These are phyloP conservation scores for Procambarus clarkii DNA, from an alignment of 1,140 invertebrate genomes.

Conservation along the genomic window DNA sequence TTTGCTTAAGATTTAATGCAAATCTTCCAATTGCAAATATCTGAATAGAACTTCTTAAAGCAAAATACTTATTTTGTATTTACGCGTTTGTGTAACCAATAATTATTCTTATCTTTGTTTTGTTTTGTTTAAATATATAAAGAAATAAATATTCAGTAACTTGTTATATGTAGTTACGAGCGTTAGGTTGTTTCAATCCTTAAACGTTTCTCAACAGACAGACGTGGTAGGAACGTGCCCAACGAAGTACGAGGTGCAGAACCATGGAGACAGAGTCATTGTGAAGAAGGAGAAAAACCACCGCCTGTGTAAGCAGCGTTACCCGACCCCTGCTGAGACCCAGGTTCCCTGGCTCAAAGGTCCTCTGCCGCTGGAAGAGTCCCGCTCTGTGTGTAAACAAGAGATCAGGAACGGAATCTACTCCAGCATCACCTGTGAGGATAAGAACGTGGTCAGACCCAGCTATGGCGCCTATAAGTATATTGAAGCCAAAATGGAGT, in stretches of 20 bases:
- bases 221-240: conserved; percentile 65
- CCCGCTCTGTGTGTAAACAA: conserved; percentile 45
- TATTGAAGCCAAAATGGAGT: conserved; percentile 53
- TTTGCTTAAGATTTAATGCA: no score
- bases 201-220: conserved; percentile 16
- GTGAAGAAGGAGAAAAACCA: conserved; percentile 59
- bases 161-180: no score
- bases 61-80: no score
- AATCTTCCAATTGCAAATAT: no score
- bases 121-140: no score
- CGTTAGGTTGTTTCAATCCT: no score
- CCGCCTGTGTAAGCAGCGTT: conserved; percentile 52
- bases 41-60: no score
- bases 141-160: no score
- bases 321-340: conserved; percentile 34
- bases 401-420: conserved; percentile 55
- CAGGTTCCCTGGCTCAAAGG: conserved; percentile 42
- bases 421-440: conserved; percentile 49
- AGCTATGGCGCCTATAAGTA: conserved; percentile 35
- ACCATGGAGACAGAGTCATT: conserved; percentile 18
- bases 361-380: conserved; percentile 51
- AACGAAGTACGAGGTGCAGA: conserved; percentile 50
- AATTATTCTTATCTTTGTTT: no score
- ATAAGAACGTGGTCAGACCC: conserved; percentile 54
- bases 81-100: no score